A percentile compares a stretch with the other conserved stretches of the same genome.
These are phyloP conservation scores for Brenthis hecate DNA, from an alignment of 2,888 invertebrate genomes.

Conservation along the genomic window DNA sequence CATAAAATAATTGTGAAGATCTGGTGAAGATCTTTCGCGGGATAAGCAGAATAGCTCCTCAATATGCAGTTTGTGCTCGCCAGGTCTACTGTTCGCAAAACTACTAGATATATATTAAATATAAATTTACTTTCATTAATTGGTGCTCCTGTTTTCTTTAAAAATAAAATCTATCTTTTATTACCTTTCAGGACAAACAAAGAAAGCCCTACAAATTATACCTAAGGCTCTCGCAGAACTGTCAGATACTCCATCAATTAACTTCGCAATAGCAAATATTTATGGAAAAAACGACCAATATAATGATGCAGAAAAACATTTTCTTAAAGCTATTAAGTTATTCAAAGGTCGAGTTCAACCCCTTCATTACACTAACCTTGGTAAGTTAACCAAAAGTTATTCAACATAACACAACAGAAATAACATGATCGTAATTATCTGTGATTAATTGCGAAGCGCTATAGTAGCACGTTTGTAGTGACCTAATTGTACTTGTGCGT, in stretches of 20 bases:
- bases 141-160: not conserved
- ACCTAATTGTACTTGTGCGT: too few relatives aligned
- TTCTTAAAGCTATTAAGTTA: conserved; percentile 87
- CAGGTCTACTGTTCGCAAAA: too few relatives aligned
- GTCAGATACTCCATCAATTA: conserved; percentile 88
- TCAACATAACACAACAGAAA: not conserved
- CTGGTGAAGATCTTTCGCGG: too few relatives aligned
- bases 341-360: conserved; percentile 84
- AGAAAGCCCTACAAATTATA: conserved; percentile 87
- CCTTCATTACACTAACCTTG: conserved; percentile 94
- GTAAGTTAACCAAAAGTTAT: conserved; percentile 73
- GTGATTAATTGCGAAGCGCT: too few relatives aligned
- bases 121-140: too few relatives aligned
- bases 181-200: conserved; percentile 78
- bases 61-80: too few relatives aligned
- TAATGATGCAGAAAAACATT: conserved; percentile 90
- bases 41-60: too few relatives aligned
- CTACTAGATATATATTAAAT: too few relatives aligned
- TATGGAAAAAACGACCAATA: conserved; percentile 91
- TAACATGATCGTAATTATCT: not conserved
- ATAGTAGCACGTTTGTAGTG: too few relatives aligned
- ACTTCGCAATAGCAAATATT: conserved; percentile 94
- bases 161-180: not conserved
- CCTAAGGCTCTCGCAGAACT: conserved; percentile 86
- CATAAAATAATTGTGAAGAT: too few relatives aligned